phyloP scores from a whole-genome alignment of 1,140 invertebrate genomes.

The Dryas iulia region DNA sequence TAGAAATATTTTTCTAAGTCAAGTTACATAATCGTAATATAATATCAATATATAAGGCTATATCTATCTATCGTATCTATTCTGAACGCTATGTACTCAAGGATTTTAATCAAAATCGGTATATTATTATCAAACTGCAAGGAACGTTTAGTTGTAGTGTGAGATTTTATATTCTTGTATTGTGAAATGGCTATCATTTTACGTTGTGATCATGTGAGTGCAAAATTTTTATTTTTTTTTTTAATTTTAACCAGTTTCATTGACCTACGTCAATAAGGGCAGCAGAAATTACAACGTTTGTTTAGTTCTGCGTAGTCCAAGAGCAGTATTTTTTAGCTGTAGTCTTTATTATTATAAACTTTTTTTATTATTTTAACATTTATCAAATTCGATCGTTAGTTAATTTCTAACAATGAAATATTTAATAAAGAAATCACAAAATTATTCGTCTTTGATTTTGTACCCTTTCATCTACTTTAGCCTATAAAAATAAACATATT shows the following conservation, averaged over 20 bases:
- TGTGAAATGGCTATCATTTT: slow-evolving; percentile 78
- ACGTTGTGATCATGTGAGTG: slow-evolving; percentile 79
- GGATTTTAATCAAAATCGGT: slow-evolving; percentile 2
- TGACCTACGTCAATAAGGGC: slow-evolving; percentile 67
- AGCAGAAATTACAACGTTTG: slow-evolving; percentile 56
- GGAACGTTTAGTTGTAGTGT: slow-evolving; percentile 41
- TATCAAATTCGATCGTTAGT: slow-evolving; percentile 78
- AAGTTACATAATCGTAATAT: neutral
- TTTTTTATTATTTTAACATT: slow-evolving; percentile 78
- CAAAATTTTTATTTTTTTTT: slow-evolving; percentile 65
- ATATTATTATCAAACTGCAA: slow-evolving; percentile 19
- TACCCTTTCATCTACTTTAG: neutral
- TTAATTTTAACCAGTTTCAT: slow-evolving; percentile 68
- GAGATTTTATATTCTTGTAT: slow-evolving; percentile 71
- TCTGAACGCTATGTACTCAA: neutral
- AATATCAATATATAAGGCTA: slow-evolving; percentile 3
- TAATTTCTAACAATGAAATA: slow-evolving; percentile 80
- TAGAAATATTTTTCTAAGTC: slow-evolving; percentile 4
- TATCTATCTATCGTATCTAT: neutral
- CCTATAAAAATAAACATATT: neutral
- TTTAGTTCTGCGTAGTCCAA: slow-evolving; percentile 75
- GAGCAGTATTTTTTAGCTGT: slow-evolving; percentile 79
- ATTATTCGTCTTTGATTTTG: slow-evolving; percentile 59
- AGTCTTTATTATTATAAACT: slow-evolving; percentile 74
- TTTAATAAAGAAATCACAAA: slow-evolving; percentile 80